Evolutionary conservation across 2,888 invertebrate genomes (phyloP).

Genomic region (Zhuqinia jingwanae): DNA sequence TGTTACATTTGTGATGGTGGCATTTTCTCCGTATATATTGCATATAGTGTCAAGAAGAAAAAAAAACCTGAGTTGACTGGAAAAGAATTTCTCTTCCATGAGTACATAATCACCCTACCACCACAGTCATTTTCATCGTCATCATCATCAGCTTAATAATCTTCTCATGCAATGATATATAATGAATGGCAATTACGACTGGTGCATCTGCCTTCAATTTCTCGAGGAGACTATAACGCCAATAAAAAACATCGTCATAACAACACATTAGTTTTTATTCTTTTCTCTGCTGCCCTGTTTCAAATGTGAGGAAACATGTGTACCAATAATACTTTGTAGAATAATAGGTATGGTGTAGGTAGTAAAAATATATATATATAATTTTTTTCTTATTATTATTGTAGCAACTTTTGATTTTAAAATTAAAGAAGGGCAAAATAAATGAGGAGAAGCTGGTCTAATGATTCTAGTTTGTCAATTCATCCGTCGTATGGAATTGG

Average conservation of each 20-base stretch:
- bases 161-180: conserved; percentile 69
- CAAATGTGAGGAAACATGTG: conserved; percentile 7
- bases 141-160: conserved; percentile 37
- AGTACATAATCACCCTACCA: conserved; percentile 60
- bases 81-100: conserved; percentile 50
- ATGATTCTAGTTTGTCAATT: conserved; percentile 27
- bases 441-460: too few relatives aligned
- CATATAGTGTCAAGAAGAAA: background rate
- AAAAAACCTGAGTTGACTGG: conserved; percentile 25
- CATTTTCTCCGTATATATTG: background rate
- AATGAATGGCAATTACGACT: conserved; percentile 70
- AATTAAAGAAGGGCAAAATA: background rate
- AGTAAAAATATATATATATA: too few relatives aligned
- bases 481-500: background rate
- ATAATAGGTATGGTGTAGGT: too few relatives aligned
- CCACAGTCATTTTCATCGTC: conserved; percentile 54
- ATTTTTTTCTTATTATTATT: background rate
- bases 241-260: background rate
- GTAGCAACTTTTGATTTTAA: background rate
- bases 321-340: background rate
- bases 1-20: background rate
- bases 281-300: background rate
- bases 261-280: background rate
- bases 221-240: conserved; percentile 1
- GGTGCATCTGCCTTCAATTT: conserved; percentile 55